A percentile compares a stretch with the other conserved stretches of the same genome.
Evolutionary conservation across 2,113 vertebrate species (phyloP).

Genomic region (Bubo scandiacus): DNA sequence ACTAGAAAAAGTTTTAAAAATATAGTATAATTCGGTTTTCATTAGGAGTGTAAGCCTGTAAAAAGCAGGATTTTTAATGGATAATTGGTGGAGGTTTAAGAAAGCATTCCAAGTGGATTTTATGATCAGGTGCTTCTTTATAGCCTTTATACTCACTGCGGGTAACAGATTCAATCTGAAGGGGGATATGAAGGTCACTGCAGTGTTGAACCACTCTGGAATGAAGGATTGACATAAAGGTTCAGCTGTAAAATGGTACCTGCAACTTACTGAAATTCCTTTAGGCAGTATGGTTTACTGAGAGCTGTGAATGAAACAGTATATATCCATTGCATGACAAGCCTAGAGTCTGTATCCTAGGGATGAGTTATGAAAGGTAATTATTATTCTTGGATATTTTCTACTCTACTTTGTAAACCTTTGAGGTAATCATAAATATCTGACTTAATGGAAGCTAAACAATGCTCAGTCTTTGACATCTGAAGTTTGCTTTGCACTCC

Average conservation of each 20-base stretch:
- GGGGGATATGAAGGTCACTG: constrained; percentile 35
- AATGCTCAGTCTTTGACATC: not conserved
- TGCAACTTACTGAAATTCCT: not conserved
- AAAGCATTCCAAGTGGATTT: constrained; percentile 66
- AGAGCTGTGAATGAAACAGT: not conserved
- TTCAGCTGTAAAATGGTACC: constrained; percentile 3
- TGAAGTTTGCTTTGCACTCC: not conserved
- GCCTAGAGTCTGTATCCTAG: not conserved
- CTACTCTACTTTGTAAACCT: not conserved
- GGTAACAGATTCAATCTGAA: constrained; percentile 64
- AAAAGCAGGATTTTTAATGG: not conserved
- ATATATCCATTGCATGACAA: not conserved
- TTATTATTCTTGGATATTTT: not conserved
- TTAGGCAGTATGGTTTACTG: not conserved
- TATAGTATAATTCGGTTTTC: not conserved
- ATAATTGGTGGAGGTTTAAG: constrained; percentile 55
- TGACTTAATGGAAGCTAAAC: not conserved
- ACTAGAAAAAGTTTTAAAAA: not conserved
- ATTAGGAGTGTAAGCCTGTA: constrained; percentile 2
- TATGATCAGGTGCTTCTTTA: constrained; percentile 66
- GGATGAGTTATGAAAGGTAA: not conserved
- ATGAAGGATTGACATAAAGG: constrained; percentile 23
- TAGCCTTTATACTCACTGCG: constrained; percentile 55
- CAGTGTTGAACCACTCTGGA: constrained; percentile 13
- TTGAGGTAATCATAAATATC: not conserved